These are phyloP conservation scores for Cyclina sinensis DNA, from an alignment of 1,140 invertebrate species.

Conservation along the genomic window DNA sequence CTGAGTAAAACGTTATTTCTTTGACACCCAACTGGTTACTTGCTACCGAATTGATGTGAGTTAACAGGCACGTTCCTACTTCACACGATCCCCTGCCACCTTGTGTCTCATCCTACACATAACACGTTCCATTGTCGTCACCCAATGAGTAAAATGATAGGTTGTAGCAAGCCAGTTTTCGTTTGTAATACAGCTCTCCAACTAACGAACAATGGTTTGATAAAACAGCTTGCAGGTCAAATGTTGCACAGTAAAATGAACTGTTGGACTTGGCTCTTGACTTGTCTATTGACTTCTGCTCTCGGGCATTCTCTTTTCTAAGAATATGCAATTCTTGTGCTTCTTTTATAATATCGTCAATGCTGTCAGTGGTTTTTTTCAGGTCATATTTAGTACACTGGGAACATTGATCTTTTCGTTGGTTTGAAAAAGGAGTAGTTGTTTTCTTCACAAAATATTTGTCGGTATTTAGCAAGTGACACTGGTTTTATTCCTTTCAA, in stretches of 20 bases:
- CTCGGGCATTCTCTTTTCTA: background rate
- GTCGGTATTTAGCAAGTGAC: conserved; percentile 49
- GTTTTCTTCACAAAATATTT: conserved; percentile 69
- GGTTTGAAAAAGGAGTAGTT: conserved; percentile 69
- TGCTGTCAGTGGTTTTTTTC: background rate
- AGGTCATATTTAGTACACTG: background rate
- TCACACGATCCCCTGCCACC: conserved; percentile 20
- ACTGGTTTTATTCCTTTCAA: conserved; percentile 31
- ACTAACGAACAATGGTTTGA: background rate
- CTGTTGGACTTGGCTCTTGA: background rate
- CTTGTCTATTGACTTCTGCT: conserved; percentile 16
- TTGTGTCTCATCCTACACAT: conserved; percentile 35
- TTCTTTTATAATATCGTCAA: conserved; percentile 26
- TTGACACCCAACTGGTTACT: background rate
- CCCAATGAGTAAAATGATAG: conserved; percentile 3
- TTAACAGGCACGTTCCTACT: background rate
- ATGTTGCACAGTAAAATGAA: background rate
- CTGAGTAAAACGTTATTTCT: conserved; percentile 44
- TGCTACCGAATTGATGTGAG: background rate
- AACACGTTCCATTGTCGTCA: background rate
- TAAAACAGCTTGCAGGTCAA: no score
- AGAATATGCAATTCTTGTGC: no score
- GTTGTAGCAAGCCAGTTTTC: conserved; percentile 45
- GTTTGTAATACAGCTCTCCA: conserved; percentile 26
- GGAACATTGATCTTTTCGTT: conserved; percentile 49